Percentiles rank a stretch among this genome's conserved stretches.
Conservation (phyloP, 1,140 invertebrate species). For the Drosophila nigromelanica region DNA sequence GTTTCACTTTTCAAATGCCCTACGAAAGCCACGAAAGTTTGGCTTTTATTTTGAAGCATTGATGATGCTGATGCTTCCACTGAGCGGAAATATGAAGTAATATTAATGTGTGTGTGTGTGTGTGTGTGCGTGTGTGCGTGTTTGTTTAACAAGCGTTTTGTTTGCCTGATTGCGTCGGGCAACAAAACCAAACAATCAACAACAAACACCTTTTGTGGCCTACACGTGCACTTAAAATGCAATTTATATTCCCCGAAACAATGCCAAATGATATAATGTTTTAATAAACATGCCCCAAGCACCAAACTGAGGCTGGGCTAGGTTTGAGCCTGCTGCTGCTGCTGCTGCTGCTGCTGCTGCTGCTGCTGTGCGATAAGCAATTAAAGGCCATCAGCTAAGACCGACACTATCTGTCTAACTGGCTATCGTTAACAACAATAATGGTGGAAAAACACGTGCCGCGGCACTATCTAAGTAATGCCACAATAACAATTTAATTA, state of each 20-base stretch:
- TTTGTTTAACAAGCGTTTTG: slow-evolving; percentile 61
- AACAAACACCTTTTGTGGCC: slow-evolving; percentile 48
- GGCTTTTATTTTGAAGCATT: slow-evolving; percentile 40
- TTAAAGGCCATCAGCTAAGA: slow-evolving; percentile 58
- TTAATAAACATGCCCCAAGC: slow-evolving; percentile 63
- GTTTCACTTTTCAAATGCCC: slow-evolving; percentile 69
- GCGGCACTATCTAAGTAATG: slow-evolving; percentile 47
- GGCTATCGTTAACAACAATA: slow-evolving; percentile 33
- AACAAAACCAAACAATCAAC: slow-evolving; percentile 16
- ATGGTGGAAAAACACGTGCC: slow-evolving; percentile 59
- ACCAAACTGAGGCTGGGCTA: slow-evolving; percentile 2
- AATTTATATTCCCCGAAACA: slow-evolving; percentile 68
- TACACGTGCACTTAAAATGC: slow-evolving; percentile 73
- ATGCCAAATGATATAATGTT: slow-evolving; percentile 67
- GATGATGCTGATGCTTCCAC: slow-evolving; percentile 13
- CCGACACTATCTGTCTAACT: slow-evolving; percentile 34
- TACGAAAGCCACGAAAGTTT: slow-evolving; percentile 37
- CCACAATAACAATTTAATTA: slow-evolving; percentile 65
- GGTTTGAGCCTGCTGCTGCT: slow-evolving; percentile 3
- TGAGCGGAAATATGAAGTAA: slow-evolving; percentile 72
- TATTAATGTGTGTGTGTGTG: slow-evolving; percentile 46
- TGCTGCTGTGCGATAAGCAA: slow-evolving; percentile 40
- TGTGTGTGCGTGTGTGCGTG: slow-evolving; percentile 16
- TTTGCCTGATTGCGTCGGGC: slow-evolving; percentile 55
- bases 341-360: neutral